Evolutionary conservation across 2,113 vertebrate genomes (phyloP), one percentile per base, ranked within the genome.

Genomic region (Gallinago undulata): DNA sequence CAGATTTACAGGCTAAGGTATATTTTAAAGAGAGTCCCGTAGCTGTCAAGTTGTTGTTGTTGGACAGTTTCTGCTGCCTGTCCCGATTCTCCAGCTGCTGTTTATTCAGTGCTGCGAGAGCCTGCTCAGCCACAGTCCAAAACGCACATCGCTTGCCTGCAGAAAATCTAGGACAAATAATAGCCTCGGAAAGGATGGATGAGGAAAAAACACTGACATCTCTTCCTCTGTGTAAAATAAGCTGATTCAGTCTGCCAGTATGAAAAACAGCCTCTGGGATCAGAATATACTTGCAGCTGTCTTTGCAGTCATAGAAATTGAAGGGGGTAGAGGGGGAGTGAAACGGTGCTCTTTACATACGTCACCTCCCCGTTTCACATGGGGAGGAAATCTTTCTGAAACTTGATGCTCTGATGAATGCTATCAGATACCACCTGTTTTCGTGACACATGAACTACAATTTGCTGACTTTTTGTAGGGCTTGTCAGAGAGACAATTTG

Each of bases 121-220:
- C 84, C 68, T 1, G 23, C 90, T 88, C 94, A 84, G 87, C 68
- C 94, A 39, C 67, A 70, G 85, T 84, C 94, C 89, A 90, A 95
- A 97, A 88, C 13, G 87, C 76, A 94, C 97, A 45, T 39, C 48
- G 81, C 84, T 78, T 67, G 94, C 94, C 96, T 96, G 45, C 67
- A 90, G 96, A 97, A 98, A 98, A 97, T 95, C 90, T 83, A 95
- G 97, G 97, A 79, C 84, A 73, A 97, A 95, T 86, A 96, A 93
- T 16, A 93, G 94, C 62, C 27, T 90, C 51, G 16, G 85, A 96
- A 94, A 95, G 94, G 92, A 91, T 23, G 89, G 96, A 91, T 91
- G 92, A 96, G 95, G 97, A 64, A 89, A 92, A 96, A 87, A 59
- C 67, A 74, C 76, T 97, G 83, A 96, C 97, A 84, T 92, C 91